These are phyloP conservation scores for Sesia bembeciformis DNA, from an alignment of 2,888 invertebrate genomes.

Conservation along the genomic window DNA sequence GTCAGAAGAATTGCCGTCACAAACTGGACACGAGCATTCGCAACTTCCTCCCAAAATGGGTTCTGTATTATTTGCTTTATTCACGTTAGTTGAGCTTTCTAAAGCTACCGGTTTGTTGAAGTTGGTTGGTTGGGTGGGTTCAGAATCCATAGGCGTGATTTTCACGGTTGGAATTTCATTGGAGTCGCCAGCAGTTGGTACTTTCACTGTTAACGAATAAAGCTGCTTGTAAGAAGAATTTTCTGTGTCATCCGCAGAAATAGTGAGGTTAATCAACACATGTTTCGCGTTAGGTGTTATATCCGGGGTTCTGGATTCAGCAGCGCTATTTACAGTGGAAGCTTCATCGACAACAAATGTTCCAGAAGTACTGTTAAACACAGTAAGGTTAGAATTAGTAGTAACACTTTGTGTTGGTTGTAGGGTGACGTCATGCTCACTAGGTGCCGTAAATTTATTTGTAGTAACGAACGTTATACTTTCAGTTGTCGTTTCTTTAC, in stretches of 20 bases:
- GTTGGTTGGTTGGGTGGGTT: conserved; percentile 52
- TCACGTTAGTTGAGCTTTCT: conserved; percentile 33
- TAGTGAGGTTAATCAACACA: conserved; percentile 87
- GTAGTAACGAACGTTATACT: conserved; percentile 23
- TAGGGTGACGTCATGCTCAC: conserved; percentile 38
- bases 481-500: conserved; percentile 16
- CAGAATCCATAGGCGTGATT: conserved; percentile 63
- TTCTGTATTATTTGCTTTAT: conserved; percentile 27
- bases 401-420: conserved; percentile 29
- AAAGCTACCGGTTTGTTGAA: conserved; percentile 59
- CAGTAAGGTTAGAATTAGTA: conserved; percentile 26
- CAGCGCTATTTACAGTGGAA: conserved; percentile 30
- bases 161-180: conserved; percentile 71
- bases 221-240: conserved; percentile 75
- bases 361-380: conserved; percentile 23
- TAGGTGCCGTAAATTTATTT: conserved; percentile 27
- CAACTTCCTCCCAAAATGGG: conserved; percentile 77
- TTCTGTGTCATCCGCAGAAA: conserved; percentile 78
- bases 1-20: conserved; percentile 58
- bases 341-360: conserved; percentile 17
- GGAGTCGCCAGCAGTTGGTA: conserved; percentile 77
- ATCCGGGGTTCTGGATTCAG: conserved; percentile 44
- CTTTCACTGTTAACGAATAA: conserved; percentile 86
- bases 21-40: conserved; percentile 82
- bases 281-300: conserved; percentile 67